Evolutionary conservation across 1,140 invertebrate species (phyloP), one percentile per base, ranked within the genome.

Genomic region (Antheraea mylitta): DNA sequence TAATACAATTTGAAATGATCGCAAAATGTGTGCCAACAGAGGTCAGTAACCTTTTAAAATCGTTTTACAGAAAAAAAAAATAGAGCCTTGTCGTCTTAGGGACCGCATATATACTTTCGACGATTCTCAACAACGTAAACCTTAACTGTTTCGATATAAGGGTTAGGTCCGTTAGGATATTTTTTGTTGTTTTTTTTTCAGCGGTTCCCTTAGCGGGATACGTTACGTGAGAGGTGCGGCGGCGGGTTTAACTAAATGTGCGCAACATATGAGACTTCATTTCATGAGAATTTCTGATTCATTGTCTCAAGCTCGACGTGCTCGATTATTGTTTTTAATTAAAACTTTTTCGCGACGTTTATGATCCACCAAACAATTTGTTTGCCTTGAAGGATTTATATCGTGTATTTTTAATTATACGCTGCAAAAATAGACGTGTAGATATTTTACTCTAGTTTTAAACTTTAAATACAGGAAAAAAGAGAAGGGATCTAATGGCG

Each of bases 211-310:
- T 80, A 81, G 78, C 77, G 83, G 85, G 81, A 83, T 79, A 60
- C 58, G 83, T 71, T 79, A 77, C 78, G 76, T 79, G 71, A 66
- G 77, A 67, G 76, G 74, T 65, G 75, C 64, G 80, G 22, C 22
- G 75, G 76, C 68, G 71, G 77, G 79, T 78, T 70, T 68, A 48
- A 72, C 70, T 18, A 85, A 85, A 85, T 87, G 84, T 89, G 88
- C 72, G 81, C 60, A 80, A 77, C 89, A 90, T 85, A 79, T 90
- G 87, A 74, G 67, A 61, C 69, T 72, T 68, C 76, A 68, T 67
- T 75, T 87, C 87, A 88, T 87, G 86, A 89, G 88, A 89, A 89
- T 87, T 85, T 85, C 85, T 89, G 86, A 90, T 88, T 90, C 88
- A 89, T 53, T 53, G 45, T 53, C 45, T 53, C 45, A 53, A 19